Base-by-base conservation (phyloP, 2,888 invertebrate genomes). In the Habrosyne pyritoides region DNA sequence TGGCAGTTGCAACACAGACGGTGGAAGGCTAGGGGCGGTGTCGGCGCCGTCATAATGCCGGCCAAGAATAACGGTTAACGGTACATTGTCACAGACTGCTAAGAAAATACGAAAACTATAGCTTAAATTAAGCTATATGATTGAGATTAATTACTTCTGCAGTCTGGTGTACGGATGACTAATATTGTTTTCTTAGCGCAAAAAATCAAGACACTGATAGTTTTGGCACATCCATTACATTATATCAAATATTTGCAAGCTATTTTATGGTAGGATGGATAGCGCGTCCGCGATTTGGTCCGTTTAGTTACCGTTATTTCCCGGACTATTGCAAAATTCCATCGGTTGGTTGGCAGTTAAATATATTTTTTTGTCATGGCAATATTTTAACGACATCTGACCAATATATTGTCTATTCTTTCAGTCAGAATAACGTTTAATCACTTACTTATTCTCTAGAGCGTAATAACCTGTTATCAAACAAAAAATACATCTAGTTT, bases 11-110 rank as follows among this genome's bases (percentile, higher is more conserved):
- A 55, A 61, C 47, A 72, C 67, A 72, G 73, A 71, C 70, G 75
- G 73, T 77, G 78, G 78, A 80, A 78, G 73, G 69, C 70, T 64
- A 24, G 58, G 61, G 55, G 69, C 66, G 68, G 67, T 59, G 62
- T 18, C n/a, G 5, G 8, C 14, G 36, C 10, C 36, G 36, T 36
- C 10, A 12, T 12, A n/a, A 3, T 10, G 12, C 30, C 4, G 30
- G 6, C 53, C 24, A 30, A 53, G 47, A 53, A 53, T 54, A 57
- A 55, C 60, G 60, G 59, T 59, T 54, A 57, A 55, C 60, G 60
- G 59, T 59, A 53, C 49, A 48, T 53, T 54, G 52, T 53, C 53
- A 52, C 24, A 59, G 47, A 50, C 53, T 59, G 54, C 52, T 57
- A 52, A 52, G 36, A 53, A 57, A 57, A 28, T 47, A 57, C 48